Conservation (phyloP, 2,888 invertebrate species). For the Drosophila flavopinicola region DNA sequence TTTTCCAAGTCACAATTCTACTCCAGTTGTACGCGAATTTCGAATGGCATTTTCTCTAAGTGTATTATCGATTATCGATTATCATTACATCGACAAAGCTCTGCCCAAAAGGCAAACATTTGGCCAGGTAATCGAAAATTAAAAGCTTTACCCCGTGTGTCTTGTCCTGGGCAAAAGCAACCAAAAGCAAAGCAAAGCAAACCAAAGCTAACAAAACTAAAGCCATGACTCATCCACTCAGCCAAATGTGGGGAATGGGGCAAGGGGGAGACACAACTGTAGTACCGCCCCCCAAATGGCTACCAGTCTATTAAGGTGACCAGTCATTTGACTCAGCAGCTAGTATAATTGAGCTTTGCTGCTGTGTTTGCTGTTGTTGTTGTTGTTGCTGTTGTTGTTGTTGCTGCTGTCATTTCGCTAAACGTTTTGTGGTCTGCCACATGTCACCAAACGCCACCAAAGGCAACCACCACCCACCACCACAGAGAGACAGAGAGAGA, state of each 20-base stretch:
- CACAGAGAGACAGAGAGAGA: neutral
- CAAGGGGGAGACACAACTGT: too few species aligned
- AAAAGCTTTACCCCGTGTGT: too few species aligned
- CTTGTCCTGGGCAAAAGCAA: too few species aligned
- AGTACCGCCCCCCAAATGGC: neutral
- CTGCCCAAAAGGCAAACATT: too few species aligned
- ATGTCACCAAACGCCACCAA: constrained; percentile 30
- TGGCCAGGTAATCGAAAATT: too few species aligned
- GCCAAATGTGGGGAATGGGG: too few species aligned
- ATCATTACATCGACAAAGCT: too few species aligned
- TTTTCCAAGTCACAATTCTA: too few species aligned
- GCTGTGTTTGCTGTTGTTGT: too few species aligned
- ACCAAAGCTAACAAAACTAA: constrained; percentile 10
- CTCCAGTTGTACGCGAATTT: too few species aligned
- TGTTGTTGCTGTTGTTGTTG: constrained; percentile 21
- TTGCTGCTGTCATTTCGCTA: constrained; percentile 46
- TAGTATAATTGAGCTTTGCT: constrained; percentile 53
- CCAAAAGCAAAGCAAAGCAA: constrained; percentile 7
- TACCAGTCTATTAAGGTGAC: constrained; percentile 37
- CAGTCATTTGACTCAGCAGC: constrained; percentile 43
- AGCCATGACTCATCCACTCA: constrained; percentile 35
- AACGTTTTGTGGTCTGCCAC: constrained; percentile 59
- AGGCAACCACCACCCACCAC: neutral
- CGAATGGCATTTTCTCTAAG: too few species aligned
- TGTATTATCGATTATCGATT: too few species aligned